A percentile compares a stretch with the other conserved stretches of the same genome.
Conservation (phyloP, 1,140 invertebrate species). For the Drosophila triauraria region DNA sequence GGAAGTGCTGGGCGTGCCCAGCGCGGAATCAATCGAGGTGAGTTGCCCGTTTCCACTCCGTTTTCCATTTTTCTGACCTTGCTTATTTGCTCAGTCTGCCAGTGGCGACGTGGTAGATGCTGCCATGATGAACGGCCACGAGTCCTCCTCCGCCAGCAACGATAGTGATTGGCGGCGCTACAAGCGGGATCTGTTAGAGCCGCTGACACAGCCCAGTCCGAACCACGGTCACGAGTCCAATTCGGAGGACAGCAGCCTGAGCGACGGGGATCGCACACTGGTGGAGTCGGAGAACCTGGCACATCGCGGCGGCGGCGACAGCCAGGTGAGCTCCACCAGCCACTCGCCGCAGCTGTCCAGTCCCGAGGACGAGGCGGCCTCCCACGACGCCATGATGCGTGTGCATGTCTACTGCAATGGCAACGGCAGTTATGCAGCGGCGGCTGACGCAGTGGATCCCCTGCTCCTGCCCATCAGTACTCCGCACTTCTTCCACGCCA, state of each 20-base stretch:
- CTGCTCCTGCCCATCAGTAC: slow-evolving; percentile 41
- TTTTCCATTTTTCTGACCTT: not conserved
- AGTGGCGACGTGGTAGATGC: slow-evolving; percentile 79
- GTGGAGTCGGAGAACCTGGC: slow-evolving; percentile 87
- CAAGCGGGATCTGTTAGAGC: slow-evolving; percentile 60
- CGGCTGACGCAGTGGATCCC: slow-evolving; percentile 53
- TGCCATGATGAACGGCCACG: slow-evolving; percentile 74
- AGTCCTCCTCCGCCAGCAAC: slow-evolving; percentile 23
- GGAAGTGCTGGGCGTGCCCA: slow-evolving; percentile 87
- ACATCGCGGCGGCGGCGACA: slow-evolving; percentile 85
- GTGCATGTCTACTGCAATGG: slow-evolving; percentile 75
- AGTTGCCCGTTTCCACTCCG: not conserved
- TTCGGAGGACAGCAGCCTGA: slow-evolving; percentile 92
- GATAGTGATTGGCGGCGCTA: slow-evolving; percentile 68
- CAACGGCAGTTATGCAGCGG: slow-evolving; percentile 63
- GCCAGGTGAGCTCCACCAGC: slow-evolving; percentile 85
- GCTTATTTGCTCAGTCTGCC: slow-evolving; percentile 4
- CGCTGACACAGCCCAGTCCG: slow-evolving; percentile 50
- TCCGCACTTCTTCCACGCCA: slow-evolving; percentile 63
- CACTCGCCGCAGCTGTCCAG: slow-evolving; percentile 85
- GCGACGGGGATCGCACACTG: slow-evolving; percentile 90
- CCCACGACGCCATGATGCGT: slow-evolving; percentile 76
- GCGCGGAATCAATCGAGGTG: slow-evolving; percentile 75
- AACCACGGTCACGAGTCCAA: slow-evolving; percentile 87
- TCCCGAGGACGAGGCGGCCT: slow-evolving; percentile 78